phyloP scores from a whole-genome alignment of 2,113 vertebrate species.

The Gnathonemus echidnorhynchus region DNA sequence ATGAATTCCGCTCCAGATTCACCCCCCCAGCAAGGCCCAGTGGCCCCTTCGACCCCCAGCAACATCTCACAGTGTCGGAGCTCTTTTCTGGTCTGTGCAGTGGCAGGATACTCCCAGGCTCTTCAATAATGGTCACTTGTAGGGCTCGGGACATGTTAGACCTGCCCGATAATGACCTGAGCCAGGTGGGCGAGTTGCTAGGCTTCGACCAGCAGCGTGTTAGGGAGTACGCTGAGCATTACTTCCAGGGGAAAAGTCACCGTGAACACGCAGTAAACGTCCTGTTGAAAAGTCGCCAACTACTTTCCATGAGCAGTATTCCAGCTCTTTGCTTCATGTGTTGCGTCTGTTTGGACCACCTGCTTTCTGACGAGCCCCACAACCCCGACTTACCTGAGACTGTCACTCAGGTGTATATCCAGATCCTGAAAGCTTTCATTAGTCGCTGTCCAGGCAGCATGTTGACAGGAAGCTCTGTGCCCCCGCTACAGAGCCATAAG shows the following conservation, averaged over 20 bases:
- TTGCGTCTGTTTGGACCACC: constrained; percentile 70
- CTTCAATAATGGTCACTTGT: constrained; percentile 76
- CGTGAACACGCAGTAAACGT: constrained; percentile 53
- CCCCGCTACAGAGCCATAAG: constrained; percentile 34
- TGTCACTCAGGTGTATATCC: constrained; percentile 73
- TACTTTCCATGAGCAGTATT: constrained; percentile 71
- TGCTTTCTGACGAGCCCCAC: constrained; percentile 41
- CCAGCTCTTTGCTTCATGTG: constrained; percentile 73
- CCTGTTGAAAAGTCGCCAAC: constrained; percentile 51
- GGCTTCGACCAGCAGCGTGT: constrained; percentile 65
- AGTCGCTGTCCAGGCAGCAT: constrained; percentile 25
- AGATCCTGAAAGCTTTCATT: constrained; percentile 63
- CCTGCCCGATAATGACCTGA: constrained; percentile 47
- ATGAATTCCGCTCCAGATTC: constrained; percentile 65
- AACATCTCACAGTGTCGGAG: constrained; percentile 46
- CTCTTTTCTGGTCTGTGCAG: constrained; percentile 69
- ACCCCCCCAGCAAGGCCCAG: not conserved
- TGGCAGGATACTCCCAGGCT: constrained; percentile 70
- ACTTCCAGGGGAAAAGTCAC: constrained; percentile 54
- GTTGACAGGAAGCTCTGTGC: not conserved
- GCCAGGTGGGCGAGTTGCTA: constrained; percentile 61
- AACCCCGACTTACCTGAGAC: constrained; percentile 59
- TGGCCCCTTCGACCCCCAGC: constrained; percentile 17
- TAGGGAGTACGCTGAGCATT: constrained; percentile 62
- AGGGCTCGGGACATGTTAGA: constrained; percentile 58